Percentiles rank a stretch among this genome's conserved stretches.
These are phyloP conservation scores for Malacoraja senta DNA, from an alignment of 2,797 vertebrate species.

Conservation along the genomic window DNA sequence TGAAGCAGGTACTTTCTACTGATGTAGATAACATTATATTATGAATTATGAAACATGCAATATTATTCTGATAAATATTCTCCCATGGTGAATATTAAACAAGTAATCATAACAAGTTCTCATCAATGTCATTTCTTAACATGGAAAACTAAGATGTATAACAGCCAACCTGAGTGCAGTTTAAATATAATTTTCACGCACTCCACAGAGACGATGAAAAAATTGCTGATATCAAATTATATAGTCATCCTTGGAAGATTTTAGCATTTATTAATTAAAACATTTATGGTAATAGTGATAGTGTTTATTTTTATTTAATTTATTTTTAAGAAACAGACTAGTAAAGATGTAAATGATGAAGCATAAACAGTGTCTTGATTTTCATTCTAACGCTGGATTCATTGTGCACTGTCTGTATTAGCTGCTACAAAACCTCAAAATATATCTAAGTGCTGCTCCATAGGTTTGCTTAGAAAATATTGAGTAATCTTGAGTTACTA, in stretches of 20 bases:
- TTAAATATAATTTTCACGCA: not conserved
- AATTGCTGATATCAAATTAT: not conserved
- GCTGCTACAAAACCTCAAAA: not conserved
- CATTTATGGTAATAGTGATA: not conserved
- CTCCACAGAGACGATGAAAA: not conserved
- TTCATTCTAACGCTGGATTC: not conserved
- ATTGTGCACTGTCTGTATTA: not conserved
- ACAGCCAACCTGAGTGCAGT: not conserved
- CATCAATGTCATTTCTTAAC: not conserved
- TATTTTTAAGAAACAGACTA: not conserved
- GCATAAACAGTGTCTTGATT: not conserved
- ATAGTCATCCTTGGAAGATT: not conserved
- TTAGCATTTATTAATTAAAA: not conserved
- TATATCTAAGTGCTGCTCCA: not conserved
- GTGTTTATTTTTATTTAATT: not conserved
- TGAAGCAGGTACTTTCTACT: not conserved
- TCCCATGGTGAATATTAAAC: not conserved
- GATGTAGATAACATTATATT: not conserved
- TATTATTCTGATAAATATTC: constrained; percentile 5
- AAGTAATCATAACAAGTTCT: not conserved
- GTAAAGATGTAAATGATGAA: not conserved
- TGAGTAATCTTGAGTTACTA: not conserved
- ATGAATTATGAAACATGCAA: not conserved
- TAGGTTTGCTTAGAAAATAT: not conserved
- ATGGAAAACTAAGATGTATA: not conserved